phyloP scores from a whole-genome alignment of 2,797 vertebrate genomes.

The Serranus cabrilla region DNA sequence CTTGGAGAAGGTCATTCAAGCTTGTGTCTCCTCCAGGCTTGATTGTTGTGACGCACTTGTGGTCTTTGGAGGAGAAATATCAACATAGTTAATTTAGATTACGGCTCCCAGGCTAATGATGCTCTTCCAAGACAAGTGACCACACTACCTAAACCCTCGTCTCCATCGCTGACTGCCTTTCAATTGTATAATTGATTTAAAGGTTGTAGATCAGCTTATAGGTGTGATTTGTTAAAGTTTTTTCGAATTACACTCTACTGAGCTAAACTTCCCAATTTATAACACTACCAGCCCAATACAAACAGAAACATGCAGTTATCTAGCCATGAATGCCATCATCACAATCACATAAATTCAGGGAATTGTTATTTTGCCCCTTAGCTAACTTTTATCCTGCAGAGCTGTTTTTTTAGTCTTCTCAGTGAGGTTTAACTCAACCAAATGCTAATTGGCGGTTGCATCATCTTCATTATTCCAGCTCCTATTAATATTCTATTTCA shows the following conservation, averaged over 20 bases:
- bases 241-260: background rate
- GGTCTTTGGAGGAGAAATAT: slow-evolving; percentile 31
- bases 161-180: slow-evolving; percentile 3
- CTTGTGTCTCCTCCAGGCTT: slow-evolving; percentile 20
- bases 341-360: background rate
- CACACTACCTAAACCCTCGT: slow-evolving; percentile 24
- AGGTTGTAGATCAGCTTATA: slow-evolving; percentile 31
- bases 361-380: background rate
- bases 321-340: background rate
- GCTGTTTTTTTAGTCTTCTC: background rate
- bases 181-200: slow-evolving; percentile 40
- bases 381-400: background rate
- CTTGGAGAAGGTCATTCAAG: slow-evolving; percentile 32
- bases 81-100: slow-evolving; percentile 27
- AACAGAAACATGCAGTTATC: background rate
- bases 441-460: slow-evolving; percentile 4
- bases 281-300: background rate
- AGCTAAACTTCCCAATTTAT: background rate
- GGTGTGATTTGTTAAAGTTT: slow-evolving; percentile 34
- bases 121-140: slow-evolving; percentile 22
- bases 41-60: slow-evolving; percentile 28
- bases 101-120: slow-evolving; percentile 18
- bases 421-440: background rate
- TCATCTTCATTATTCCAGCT: slow-evolving; percentile 20
- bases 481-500: slow-evolving; percentile 26